Evolutionary conservation across 2,797 vertebrate species (phyloP).

Genomic region (Falco naumanni): DNA sequence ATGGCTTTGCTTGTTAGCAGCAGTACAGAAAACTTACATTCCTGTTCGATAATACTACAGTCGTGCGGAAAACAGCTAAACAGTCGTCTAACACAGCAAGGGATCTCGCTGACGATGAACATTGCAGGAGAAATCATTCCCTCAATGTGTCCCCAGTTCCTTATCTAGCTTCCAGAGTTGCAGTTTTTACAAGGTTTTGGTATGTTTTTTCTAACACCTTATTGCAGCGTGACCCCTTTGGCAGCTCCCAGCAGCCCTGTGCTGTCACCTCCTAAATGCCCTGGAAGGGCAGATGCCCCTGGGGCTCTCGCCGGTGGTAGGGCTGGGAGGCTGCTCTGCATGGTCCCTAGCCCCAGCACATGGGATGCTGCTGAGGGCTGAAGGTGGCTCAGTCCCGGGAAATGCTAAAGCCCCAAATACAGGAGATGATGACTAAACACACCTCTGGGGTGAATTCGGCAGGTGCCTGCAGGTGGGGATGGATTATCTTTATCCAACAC

Average conservation of each 20-base stretch:
- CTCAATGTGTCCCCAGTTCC: background rate
- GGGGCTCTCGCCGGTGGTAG: accelerated
- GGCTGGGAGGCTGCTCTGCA: background rate
- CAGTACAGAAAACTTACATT: background rate
- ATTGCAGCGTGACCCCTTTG: accelerated
- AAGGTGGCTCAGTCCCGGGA: background rate
- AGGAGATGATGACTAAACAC: background rate
- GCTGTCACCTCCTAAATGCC: background rate
- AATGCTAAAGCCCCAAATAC: background rate
- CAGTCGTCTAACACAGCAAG: slow-evolving; percentile 35
- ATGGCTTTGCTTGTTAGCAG: background rate
- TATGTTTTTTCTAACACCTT: background rate
- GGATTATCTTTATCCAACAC: background rate
- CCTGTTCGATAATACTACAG: background rate
- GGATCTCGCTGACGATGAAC: background rate
- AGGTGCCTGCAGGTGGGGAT: accelerated
- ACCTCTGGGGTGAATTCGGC: background rate
- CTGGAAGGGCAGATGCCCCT: accelerated
- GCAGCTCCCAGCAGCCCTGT: accelerated
- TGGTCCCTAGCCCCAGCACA: accelerated
- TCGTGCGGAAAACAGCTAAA: background rate
- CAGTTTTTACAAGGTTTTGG: background rate
- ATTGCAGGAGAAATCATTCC: background rate
- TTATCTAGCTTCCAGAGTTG: background rate
- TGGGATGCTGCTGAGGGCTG: accelerated